Evolutionary conservation across 2,113 vertebrate genomes (phyloP).

Genomic region (Heterocephalus glaber): DNA sequence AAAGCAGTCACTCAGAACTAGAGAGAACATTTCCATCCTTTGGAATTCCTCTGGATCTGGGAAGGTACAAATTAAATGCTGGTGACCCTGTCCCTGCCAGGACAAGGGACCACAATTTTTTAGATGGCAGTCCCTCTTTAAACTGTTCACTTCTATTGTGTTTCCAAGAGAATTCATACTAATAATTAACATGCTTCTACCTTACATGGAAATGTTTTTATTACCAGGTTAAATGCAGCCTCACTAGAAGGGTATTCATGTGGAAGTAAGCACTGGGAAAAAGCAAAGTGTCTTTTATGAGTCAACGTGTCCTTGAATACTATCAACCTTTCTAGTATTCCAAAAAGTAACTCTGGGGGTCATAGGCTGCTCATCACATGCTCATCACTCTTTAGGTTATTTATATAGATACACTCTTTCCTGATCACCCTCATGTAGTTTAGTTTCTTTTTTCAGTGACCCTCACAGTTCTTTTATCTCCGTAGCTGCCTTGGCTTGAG

Average conservation of each 20-base stretch:
- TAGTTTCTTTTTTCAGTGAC: background rate
- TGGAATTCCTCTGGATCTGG: background rate
- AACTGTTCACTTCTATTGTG: background rate
- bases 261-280: rapidly evolving
- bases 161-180: background rate
- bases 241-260: background rate
- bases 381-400: background rate
- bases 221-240: background rate
- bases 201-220: background rate
- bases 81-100: background rate
- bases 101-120: background rate
- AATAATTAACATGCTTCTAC: background rate
- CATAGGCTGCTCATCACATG: background rate
- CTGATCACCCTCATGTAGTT: background rate
- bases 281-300: too few species aligned
- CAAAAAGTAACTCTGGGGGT: background rate
- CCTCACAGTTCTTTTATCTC: background rate
- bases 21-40: background rate
- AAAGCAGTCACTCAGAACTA: background rate
- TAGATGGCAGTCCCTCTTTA: background rate
- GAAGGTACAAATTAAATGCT: rapidly evolving
- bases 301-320: background rate
- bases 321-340: background rate
- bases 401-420: background rate
- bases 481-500: background rate